A percentile compares a stretch with the other conserved stretches of the same genome.
Evolutionary conservation across 2,113 vertebrate species (phyloP).

Genomic region (Catharus fuscescens): DNA sequence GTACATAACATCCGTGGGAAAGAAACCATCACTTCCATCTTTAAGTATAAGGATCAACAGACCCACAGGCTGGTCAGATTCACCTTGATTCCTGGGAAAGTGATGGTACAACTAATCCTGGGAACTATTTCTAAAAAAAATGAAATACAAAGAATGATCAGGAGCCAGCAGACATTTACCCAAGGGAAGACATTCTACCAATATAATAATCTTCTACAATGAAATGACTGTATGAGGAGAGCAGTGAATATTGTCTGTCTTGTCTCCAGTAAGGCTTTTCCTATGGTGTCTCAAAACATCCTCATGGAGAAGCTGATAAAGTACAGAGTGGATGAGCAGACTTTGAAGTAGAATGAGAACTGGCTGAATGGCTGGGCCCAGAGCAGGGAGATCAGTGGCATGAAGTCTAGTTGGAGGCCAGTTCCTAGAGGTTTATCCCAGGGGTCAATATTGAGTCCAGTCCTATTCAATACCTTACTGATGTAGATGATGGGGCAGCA

Average conservation of each 20-base stretch:
- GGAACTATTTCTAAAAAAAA: background rate
- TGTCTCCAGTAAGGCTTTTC: background rate
- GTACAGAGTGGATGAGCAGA: background rate
- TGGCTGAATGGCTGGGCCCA: background rate
- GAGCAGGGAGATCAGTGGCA: background rate
- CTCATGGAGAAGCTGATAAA: background rate
- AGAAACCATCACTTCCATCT: background rate
- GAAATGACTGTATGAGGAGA: background rate
- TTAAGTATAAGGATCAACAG: background rate
- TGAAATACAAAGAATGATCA: background rate
- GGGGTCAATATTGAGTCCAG: background rate
- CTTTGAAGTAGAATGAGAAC: background rate
- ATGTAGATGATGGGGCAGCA: background rate
- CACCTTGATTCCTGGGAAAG: background rate
- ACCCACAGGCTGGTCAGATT: background rate
- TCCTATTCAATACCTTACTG: background rate
- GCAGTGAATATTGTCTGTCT: background rate
- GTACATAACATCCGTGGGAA: background rate
- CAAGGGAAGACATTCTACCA: fast-evolving
- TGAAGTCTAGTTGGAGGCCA: background rate
- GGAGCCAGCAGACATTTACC: background rate
- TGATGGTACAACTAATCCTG: background rate
- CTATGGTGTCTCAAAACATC: background rate
- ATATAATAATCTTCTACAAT: background rate
- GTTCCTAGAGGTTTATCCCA: background rate